phyloP scores from a whole-genome alignment of 2,888 invertebrate genomes.

The Dryocosmus kuriphilus region DNA sequence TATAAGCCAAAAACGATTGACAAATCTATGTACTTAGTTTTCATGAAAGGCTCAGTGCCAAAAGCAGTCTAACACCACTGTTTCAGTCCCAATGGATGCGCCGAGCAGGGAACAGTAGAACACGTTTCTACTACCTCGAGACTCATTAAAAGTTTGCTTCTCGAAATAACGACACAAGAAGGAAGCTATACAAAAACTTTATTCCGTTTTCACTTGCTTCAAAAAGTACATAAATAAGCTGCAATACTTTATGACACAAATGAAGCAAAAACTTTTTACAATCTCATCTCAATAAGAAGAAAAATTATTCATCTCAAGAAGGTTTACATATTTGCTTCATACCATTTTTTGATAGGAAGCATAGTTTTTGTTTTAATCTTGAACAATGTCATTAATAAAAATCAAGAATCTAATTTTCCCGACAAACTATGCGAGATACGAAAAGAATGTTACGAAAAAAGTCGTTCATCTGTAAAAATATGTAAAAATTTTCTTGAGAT shows the following conservation, averaged over 20 bases:
- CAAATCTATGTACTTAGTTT: neutral
- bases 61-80: constrained; percentile 13
- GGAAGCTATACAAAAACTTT: neutral
- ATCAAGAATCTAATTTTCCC: too few relatives aligned
- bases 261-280: neutral
- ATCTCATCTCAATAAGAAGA: too few relatives aligned
- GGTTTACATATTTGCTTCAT: too few relatives aligned
- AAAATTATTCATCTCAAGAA: too few relatives aligned
- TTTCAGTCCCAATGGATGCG: neutral
- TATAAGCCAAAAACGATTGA: constrained; percentile 13
- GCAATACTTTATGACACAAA: neutral
- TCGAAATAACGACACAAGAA: constrained; percentile 31
- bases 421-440: too few relatives aligned
- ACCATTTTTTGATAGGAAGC: too few relatives aligned
- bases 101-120: neutral
- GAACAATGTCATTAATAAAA: too few relatives aligned
- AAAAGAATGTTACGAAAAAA: too few relatives aligned
- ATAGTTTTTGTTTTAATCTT: too few relatives aligned
- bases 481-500: too few relatives aligned
- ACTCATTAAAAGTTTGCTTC: constrained; percentile 36
- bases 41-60: neutral
- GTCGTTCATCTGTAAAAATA: too few relatives aligned
- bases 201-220: neutral
- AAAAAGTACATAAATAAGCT: constrained; percentile 8
- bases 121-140: constrained; percentile 7